A percentile compares a stretch with the other conserved stretches of the same genome.
These are phyloP conservation scores for Dipodomys merriami DNA, from an alignment of 2,113 vertebrate genomes.

Conservation along the genomic window DNA sequence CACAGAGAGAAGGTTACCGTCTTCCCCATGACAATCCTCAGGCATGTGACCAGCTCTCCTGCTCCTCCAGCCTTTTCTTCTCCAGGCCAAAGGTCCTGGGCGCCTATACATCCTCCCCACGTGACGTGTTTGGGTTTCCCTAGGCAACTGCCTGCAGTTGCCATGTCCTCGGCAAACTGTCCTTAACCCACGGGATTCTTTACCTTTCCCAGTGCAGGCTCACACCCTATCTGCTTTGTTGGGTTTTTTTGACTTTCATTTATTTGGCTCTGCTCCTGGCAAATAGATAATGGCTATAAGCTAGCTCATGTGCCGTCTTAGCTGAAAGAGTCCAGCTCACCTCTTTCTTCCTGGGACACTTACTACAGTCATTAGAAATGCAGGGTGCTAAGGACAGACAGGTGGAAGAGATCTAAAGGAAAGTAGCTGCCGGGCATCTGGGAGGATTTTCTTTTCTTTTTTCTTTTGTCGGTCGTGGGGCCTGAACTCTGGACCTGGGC, in stretches of 20 bases:
- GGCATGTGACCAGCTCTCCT: background rate
- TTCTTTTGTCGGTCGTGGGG: too few relatives aligned
- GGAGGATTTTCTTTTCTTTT: background rate
- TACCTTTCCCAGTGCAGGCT: background rate
- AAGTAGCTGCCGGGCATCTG: background rate
- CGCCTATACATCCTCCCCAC: background rate
- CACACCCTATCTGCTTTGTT: background rate
- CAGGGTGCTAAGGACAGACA: background rate
- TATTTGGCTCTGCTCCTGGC: slow-evolving; percentile 16
- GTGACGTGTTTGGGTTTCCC: slow-evolving; percentile 51
- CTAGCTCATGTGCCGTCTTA: slow-evolving; percentile 48
- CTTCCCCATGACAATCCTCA: background rate
- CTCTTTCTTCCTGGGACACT: background rate
- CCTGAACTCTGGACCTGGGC: too few relatives aligned
- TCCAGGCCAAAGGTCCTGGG: slow-evolving; percentile 47
- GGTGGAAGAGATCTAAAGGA: background rate
- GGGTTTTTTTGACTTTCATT: background rate
- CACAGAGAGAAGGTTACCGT: background rate
- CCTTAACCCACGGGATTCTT: background rate
- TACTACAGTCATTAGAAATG: background rate
- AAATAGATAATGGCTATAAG: slow-evolving; percentile 45
- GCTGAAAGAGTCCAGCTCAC: background rate
- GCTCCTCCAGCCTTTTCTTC: background rate
- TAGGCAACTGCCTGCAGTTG: slow-evolving; percentile 40
- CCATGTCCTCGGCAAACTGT: slow-evolving; percentile 38